Conservation (phyloP, 2,888 invertebrate genomes). For the Fissipunctia ypsillon region DNA sequence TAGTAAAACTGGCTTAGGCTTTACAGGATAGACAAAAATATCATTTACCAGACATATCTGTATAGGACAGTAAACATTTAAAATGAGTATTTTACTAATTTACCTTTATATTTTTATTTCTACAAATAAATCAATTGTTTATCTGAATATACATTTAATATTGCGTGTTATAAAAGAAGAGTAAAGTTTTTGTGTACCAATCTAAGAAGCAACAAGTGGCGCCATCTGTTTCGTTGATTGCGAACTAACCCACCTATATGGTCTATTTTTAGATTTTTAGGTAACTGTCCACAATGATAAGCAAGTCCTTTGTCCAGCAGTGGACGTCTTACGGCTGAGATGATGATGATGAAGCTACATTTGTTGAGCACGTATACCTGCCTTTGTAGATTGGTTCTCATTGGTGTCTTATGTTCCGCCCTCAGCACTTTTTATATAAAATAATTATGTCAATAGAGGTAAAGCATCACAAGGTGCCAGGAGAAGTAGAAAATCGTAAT, state of each 20-base stretch:
- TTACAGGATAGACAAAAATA: not conserved
- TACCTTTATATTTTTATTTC: not conserved
- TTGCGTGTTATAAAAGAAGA: not conserved
- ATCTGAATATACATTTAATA: not conserved
- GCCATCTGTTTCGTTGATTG: slow-evolving; percentile 21
- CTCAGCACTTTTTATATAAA: not conserved
- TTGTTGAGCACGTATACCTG: not conserved
- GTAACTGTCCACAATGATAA: slow-evolving; percentile 6
- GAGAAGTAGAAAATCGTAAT: no score
- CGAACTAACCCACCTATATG: slow-evolving; percentile 1
- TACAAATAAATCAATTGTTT: not conserved
- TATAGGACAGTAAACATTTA: not conserved
- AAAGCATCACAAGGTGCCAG: not conserved
- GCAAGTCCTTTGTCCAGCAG: slow-evolving; percentile 17
- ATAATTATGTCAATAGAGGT: not conserved
- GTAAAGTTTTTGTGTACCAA: no score
- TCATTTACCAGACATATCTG: not conserved
- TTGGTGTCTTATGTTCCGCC: no score
- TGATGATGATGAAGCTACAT: not conserved
- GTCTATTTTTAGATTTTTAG: slow-evolving; percentile 25
- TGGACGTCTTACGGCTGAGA: not conserved
- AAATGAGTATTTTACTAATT: not conserved
- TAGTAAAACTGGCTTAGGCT: not conserved
- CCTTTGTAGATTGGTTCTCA: not conserved
- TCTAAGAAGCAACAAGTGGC: slow-evolving; percentile 11